Percentiles rank a stretch among this genome's conserved stretches.
Evolutionary conservation across 30 jellyfish, hydroid and myxozoan species (phyloP).

Genomic region (Hydractinia symbiolongicarpus): DNA sequence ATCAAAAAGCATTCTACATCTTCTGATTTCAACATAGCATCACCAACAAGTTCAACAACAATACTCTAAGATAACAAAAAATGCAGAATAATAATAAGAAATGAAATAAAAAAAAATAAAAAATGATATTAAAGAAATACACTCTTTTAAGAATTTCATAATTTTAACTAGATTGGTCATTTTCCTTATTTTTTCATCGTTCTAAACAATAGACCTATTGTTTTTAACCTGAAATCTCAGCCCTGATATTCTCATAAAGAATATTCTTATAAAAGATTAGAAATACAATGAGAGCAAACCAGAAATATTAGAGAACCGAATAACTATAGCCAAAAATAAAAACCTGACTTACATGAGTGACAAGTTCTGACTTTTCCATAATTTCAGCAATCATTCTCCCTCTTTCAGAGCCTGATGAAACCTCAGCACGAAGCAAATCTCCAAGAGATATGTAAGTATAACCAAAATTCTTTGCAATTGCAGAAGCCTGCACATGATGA

Average conservation of each 20-base stretch:
- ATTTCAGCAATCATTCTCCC: slow-evolving; percentile 59
- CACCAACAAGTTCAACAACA: slow-evolving; percentile 39
- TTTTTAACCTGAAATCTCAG: too few species aligned
- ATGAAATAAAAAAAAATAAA: too few species aligned
- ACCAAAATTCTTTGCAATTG: slow-evolving; percentile 60
- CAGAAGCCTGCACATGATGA: slow-evolving; percentile 59
- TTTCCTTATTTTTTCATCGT: too few species aligned
- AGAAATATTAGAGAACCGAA: too few species aligned
- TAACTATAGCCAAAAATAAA: too few species aligned
- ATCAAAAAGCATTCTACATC: slow-evolving; percentile 41
- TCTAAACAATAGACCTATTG: too few species aligned
- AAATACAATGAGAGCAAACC: too few species aligned
- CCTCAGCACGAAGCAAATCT: slow-evolving; percentile 68
- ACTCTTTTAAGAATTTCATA: too few species aligned
- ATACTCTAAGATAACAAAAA: slow-evolving; percentile 27
- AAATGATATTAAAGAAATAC: too few species aligned
- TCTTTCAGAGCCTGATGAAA: slow-evolving; percentile 56
- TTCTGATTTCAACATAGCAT: slow-evolving; percentile 46
- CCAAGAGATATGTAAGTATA: slow-evolving; percentile 77
- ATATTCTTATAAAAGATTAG: too few species aligned
- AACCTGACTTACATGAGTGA: slow-evolving; percentile 50
- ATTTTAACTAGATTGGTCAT: too few species aligned
- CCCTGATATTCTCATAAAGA: too few species aligned
- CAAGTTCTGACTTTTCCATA: slow-evolving; percentile 67
- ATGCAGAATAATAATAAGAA: not conserved